A percentile compares a stretch with the other conserved stretches of the same genome.
These are phyloP conservation scores for Ramphastos sulfuratus DNA, from an alignment of 2,113 vertebrate genomes.

Conservation along the genomic window DNA sequence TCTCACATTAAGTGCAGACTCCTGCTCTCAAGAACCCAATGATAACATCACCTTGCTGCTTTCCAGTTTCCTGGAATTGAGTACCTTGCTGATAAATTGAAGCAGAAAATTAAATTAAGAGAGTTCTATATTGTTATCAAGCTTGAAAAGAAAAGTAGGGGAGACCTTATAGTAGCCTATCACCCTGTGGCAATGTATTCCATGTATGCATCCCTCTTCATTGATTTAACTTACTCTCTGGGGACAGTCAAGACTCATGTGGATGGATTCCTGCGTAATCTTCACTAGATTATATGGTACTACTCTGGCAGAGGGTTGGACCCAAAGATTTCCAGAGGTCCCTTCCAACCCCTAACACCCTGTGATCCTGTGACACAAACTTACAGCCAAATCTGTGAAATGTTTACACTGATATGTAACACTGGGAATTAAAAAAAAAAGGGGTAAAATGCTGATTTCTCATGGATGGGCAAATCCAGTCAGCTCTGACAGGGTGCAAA, in stretches of 20 bases:
- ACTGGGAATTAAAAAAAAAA: not conserved
- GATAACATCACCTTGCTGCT: not conserved
- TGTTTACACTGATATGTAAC: not conserved
- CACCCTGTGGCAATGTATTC: too few relatives aligned
- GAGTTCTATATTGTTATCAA: not conserved
- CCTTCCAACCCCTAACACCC: too few relatives aligned
- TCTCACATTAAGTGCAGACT: not conserved
- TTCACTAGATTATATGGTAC: too few relatives aligned
- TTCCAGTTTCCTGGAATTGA: not conserved
- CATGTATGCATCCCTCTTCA: too few relatives aligned
- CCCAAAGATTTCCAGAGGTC: too few relatives aligned
- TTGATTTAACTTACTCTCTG: too few relatives aligned
- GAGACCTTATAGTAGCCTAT: too few relatives aligned
- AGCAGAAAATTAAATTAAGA: conserved; percentile 1
- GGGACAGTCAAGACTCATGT: too few relatives aligned
- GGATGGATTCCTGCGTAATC: too few relatives aligned
- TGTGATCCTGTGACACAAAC: not conserved
- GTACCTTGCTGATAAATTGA: not conserved
- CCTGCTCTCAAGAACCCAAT: not conserved
- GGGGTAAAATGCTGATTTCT: not conserved
- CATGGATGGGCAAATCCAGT: not conserved
- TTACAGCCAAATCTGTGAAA: not conserved
- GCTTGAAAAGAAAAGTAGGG: not conserved
- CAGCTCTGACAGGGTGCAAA: not conserved
- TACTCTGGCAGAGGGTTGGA: too few relatives aligned